Evolutionary conservation across 2,888 invertebrate genomes (phyloP).

Genomic region (Monoplex corrugatus): DNA sequence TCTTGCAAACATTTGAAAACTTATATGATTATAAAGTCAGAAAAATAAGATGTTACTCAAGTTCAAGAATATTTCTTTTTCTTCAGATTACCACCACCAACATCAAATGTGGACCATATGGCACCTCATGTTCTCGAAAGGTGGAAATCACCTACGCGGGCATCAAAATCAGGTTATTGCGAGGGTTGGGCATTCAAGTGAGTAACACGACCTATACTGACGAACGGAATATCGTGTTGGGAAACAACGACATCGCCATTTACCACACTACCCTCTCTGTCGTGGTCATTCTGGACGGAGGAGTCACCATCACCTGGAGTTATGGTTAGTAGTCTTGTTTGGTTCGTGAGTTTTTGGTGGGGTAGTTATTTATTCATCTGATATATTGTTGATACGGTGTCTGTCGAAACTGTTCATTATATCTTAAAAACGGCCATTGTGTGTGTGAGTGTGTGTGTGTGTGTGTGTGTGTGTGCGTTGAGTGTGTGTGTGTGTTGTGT

Average conservation of each 20-base stretch:
- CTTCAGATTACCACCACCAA: conserved; percentile 45
- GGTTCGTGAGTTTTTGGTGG: no score
- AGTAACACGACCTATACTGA: conserved; percentile 42
- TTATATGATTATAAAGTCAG: no score
- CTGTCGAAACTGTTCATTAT: no score
- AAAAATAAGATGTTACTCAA: no score
- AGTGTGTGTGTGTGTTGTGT: no score
- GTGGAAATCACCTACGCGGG: conserved; percentile 36
- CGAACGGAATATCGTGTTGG: conserved; percentile 8
- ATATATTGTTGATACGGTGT: no score
- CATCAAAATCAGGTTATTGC: conserved; percentile 40
- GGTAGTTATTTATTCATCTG: no score
- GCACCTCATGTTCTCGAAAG: conserved; percentile 45
- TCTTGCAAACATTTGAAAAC: no score
- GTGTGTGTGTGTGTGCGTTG: not conserved
- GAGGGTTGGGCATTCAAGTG: conserved; percentile 43
- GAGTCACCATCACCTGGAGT: conserved; percentile 50
- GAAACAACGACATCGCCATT: conserved; percentile 11
- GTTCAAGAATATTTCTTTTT: no score
- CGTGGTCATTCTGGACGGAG: conserved; percentile 15
- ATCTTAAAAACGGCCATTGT: no score
- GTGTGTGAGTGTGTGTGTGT: not conserved
- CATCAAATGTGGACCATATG: conserved; percentile 39
- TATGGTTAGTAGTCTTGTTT: conserved; percentile 45
- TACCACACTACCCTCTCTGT: conserved; percentile 40